phyloP scores from a whole-genome alignment of 1,140 invertebrate genomes.

The fruit fly (Drosophila melanogaster) region DNA sequence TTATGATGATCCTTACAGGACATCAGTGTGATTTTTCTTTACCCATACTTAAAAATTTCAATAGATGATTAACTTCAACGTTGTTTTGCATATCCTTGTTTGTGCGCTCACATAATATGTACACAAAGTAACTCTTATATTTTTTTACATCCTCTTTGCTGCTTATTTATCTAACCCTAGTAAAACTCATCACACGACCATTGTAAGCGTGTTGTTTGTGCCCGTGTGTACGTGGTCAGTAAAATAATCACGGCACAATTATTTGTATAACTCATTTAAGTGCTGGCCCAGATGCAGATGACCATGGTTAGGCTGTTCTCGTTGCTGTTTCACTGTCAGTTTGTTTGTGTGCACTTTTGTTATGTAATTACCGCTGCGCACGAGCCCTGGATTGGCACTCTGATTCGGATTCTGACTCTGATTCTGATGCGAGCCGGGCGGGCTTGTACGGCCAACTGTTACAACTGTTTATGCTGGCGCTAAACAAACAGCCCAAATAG shows the following conservation, averaged over 20 bases:
- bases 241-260: constrained; percentile 68
- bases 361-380: constrained; percentile 70
- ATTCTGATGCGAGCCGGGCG: constrained; percentile 2
- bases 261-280: constrained; percentile 75
- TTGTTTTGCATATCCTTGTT: constrained; percentile 16
- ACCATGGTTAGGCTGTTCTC: constrained; percentile 18
- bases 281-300: constrained; percentile 50
- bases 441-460: constrained; percentile 73
- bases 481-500: constrained; percentile 60
- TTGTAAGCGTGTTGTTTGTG: constrained; percentile 22
- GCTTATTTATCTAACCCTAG: constrained; percentile 8
- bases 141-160: constrained; percentile 8
- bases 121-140: constrained; percentile 39
- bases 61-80: constrained; percentile 37
- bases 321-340: constrained; percentile 14
- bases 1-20: constrained; percentile 41
- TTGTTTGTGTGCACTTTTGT: constrained; percentile 71
- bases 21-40: constrained; percentile 2
- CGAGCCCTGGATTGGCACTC: constrained; percentile 14
- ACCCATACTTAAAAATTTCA: constrained; percentile 8
- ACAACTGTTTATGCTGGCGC: constrained; percentile 78
- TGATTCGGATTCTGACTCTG: constrained; percentile 1
- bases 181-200: constrained; percentile 16
- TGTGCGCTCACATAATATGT: not conserved
- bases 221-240: constrained; percentile 47